Percentiles rank a stretch among this genome's conserved stretches.
Conservation (phyloP, 2,113 vertebrate species). For the Heteronetta atricapilla region DNA sequence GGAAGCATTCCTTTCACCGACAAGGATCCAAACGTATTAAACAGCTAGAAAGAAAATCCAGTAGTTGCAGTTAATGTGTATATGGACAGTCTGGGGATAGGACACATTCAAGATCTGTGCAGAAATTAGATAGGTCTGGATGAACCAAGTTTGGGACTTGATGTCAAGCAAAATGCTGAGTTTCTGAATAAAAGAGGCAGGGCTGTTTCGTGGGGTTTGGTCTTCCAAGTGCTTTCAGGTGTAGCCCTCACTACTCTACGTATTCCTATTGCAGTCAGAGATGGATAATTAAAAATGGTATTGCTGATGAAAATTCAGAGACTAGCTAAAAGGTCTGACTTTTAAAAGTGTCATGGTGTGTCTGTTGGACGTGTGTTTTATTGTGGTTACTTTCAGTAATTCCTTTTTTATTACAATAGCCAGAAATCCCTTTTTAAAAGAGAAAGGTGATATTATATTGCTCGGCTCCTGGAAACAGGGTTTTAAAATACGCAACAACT, state of each 20-base stretch:
- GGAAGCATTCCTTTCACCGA: background rate
- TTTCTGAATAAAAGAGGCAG: background rate
- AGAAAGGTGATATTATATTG: background rate
- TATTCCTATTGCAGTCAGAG: background rate
- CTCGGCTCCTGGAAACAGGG: background rate
- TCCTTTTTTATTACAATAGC: background rate
- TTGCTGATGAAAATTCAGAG: background rate
- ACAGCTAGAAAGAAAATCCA: background rate
- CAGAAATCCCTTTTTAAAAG: background rate
- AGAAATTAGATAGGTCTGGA: background rate
- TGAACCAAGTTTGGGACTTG: background rate
- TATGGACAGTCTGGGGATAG: background rate
- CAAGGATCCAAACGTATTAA: background rate
- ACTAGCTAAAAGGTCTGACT: background rate
- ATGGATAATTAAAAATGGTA: background rate
- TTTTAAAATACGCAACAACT: background rate
- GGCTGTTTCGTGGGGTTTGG: background rate
- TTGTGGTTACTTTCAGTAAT: background rate
- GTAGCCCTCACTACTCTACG: background rate
- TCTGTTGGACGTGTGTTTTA: background rate
- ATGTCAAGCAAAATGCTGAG: background rate
- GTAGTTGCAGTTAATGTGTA: background rate
- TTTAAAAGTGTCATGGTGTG: background rate
- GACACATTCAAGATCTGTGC: background rate
- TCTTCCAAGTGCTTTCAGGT: background rate